Conservation (phyloP, 2,888 invertebrate species). For the Lithophane ornitopus region DNA sequence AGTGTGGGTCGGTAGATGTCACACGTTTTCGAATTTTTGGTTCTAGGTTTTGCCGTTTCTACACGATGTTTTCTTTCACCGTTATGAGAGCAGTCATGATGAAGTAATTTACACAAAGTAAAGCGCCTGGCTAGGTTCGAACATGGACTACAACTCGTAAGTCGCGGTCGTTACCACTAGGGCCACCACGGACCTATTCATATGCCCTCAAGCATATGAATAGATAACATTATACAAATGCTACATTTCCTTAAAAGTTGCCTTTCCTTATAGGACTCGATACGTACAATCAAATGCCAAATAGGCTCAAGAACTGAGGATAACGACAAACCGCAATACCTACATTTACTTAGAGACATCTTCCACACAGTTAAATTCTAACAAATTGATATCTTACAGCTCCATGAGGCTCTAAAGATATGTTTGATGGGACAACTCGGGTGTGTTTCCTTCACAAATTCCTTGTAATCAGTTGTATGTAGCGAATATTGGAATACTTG, state of each 20-base stretch:
- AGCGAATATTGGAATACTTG: constrained; percentile 13
- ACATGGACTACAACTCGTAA: no score
- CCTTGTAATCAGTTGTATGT: constrained; percentile 21
- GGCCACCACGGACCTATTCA: no score
- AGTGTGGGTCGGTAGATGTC: no score
- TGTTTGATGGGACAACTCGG: constrained; percentile 22
- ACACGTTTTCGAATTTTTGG: no score
- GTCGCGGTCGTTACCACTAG: no score
- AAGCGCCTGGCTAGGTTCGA: no score
- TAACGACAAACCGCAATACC: constrained; percentile 20
- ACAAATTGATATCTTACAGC: constrained; percentile 26
- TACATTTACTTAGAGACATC: constrained; percentile 30
- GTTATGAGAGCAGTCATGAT: no score
- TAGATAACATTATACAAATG: no score
- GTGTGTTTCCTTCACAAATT: constrained; percentile 20
- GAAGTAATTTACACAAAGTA: no score
- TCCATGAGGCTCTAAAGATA: constrained; percentile 14
- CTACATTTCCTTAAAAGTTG: neutral
- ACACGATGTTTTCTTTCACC: no score
- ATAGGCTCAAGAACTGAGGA: constrained; percentile 1
- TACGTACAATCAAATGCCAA: neutral
- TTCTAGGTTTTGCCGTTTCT: no score
- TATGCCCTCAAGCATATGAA: no score
- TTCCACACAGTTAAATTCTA: constrained; percentile 18
- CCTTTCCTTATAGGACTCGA: constrained; percentile 13